A percentile compares a stretch with the other conserved stretches of the same genome.
Conservation (phyloP, 2,797 vertebrate species). For the Ctenosaura bakeri region DNA sequence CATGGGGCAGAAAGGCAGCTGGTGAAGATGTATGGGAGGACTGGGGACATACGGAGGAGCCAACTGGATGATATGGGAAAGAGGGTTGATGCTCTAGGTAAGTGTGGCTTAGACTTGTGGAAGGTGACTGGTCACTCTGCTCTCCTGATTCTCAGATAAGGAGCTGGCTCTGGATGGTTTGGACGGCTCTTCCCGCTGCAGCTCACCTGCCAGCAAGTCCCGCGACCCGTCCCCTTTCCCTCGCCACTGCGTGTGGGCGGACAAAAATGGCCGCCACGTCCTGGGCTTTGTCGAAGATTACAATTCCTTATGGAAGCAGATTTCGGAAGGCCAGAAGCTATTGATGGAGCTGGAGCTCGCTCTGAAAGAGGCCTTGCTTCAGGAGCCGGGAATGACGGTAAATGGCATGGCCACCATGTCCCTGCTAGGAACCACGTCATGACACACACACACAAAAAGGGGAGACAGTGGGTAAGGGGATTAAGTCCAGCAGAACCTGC, state of each 20-base stretch:
- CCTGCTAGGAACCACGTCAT: no score
- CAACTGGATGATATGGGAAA: neutral
- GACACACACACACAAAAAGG: no score
- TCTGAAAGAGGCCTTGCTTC: conserved; percentile 74
- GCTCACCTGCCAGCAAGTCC: conserved; percentile 75
- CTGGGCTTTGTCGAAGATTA: conserved; percentile 92
- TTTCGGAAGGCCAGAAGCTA: conserved; percentile 86
- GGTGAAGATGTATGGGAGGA: neutral
- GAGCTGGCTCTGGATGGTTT: conserved; percentile 48
- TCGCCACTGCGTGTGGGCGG: conserved; percentile 88
- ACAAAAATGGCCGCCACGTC: conserved; percentile 85
- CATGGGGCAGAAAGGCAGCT: neutral
- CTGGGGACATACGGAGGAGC: neutral
- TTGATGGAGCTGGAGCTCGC: conserved; percentile 82
- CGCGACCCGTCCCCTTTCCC: conserved; percentile 82
- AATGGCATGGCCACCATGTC: neutral
- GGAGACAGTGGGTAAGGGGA: no score
- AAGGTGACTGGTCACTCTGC: rapidly evolving
- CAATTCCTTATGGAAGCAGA: conserved; percentile 87
- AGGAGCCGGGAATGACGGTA: conserved; percentile 72
- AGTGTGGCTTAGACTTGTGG: neutral
- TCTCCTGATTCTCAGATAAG: conserved; percentile 44
- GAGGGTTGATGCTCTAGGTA: no score
- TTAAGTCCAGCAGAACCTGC: no score
- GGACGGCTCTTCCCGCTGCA: conserved; percentile 76